These are phyloP conservation scores for Epinotia ramella DNA, from an alignment of 2,888 invertebrate genomes.

Conservation along the genomic window DNA sequence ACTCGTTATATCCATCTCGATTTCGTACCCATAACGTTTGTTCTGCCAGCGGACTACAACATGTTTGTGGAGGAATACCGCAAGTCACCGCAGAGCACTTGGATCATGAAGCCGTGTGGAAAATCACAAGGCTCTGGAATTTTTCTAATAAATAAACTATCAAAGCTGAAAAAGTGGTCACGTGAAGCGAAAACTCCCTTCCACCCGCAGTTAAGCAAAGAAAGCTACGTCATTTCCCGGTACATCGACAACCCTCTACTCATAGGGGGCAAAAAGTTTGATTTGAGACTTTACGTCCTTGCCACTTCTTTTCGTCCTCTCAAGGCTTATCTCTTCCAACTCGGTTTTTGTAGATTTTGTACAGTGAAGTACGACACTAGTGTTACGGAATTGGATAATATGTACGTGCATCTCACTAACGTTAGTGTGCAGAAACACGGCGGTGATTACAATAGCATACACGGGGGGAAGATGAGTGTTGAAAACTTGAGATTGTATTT, in stretches of 20 bases:
- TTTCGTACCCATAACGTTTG: conserved; percentile 97
- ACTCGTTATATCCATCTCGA: conserved; percentile 93
- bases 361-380: conserved; percentile 97
- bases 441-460: conserved; percentile 96
- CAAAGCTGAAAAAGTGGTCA: conserved; percentile 96
- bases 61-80: conserved; percentile 98
- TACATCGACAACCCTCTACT: conserved; percentile 97
- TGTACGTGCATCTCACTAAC: conserved; percentile 98
- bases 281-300: conserved; percentile 95
- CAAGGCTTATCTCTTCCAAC: conserved; percentile 96
- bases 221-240: conserved; percentile 98
- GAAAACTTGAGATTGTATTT: conserved; percentile 95
- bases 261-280: conserved; percentile 98
- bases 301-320: conserved; percentile 97
- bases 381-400: conserved; percentile 94
- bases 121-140: conserved; percentile 98
- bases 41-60: conserved; percentile 97
- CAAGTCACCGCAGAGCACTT: conserved; percentile 96
- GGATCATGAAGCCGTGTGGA: conserved; percentile 99
- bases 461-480: conserved; percentile 97
- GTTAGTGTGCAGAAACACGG: conserved; percentile 99
- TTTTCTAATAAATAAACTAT: conserved; percentile 97
- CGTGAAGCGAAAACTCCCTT: conserved; percentile 94
- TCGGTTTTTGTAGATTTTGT: conserved; percentile 98
- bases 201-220: conserved; percentile 92